A percentile compares a stretch with the other conserved stretches of the same genome.
Conservation (phyloP, 2,888 invertebrate genomes). For the Biston stratarius region DNA sequence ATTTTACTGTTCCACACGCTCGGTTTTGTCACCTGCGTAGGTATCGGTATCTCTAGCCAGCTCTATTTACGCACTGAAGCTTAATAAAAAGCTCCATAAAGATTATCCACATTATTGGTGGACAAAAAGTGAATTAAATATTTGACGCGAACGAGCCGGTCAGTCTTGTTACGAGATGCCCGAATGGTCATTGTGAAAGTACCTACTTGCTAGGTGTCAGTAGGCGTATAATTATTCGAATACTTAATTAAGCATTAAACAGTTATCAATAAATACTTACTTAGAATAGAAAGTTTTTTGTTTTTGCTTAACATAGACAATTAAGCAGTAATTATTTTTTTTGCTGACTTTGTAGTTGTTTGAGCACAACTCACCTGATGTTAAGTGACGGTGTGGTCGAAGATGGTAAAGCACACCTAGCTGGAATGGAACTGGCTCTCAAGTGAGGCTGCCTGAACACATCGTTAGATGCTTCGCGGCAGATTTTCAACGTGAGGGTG, state of each 20-base stretch:
- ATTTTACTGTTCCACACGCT: slow-evolving; percentile 32
- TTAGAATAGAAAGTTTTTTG: slow-evolving; percentile 10
- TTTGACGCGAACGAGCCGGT: slow-evolving; percentile 34
- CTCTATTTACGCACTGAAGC: slow-evolving; percentile 38
- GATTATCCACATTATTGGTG: slow-evolving; percentile 41
- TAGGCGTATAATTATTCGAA: slow-evolving; percentile 29
- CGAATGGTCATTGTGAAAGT: slow-evolving; percentile 39
- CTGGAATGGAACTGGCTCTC: no score
- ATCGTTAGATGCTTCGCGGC: no score
- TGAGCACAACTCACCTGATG: no score
- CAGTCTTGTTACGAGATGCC: slow-evolving; percentile 29
- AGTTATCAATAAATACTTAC: slow-evolving; percentile 14
- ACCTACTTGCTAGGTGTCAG: slow-evolving; percentile 11
- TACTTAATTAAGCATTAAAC: slow-evolving; percentile 29
- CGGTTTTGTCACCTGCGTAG: slow-evolving; percentile 44
- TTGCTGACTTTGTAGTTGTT: no score
- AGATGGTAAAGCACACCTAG: no score
- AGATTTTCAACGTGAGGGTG: no score
- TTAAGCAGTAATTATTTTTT: no score
- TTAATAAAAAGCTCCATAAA: slow-evolving; percentile 42
- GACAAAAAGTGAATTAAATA: slow-evolving; percentile 39
- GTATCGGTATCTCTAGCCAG: slow-evolving; percentile 59
- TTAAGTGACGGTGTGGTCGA: no score
- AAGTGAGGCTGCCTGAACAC: no score
- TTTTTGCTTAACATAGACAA: background rate